phyloP scores from a whole-genome alignment of 2,797 vertebrate species.

The Anniella stebbinsi region DNA sequence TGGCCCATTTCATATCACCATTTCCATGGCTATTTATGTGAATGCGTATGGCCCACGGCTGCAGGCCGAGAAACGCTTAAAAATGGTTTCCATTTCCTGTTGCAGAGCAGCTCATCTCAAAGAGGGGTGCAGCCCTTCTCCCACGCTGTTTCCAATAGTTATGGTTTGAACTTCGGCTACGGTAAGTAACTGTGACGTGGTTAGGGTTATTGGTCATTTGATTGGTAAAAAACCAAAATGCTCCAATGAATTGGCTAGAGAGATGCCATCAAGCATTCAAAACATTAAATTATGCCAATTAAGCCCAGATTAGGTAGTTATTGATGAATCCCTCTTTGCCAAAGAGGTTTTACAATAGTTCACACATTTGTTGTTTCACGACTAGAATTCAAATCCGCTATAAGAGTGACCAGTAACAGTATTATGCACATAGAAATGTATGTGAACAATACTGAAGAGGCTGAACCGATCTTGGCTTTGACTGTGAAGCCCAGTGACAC shows the following conservation, averaged over 20 bases:
- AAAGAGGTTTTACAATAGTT: too few relatives aligned
- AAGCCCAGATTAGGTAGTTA: not conserved
- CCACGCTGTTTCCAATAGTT: not conserved
- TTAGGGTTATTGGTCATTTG: not conserved
- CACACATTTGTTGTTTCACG: not conserved
- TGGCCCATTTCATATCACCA: too few relatives aligned
- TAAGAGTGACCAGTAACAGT: not conserved
- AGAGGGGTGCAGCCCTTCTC: not conserved
- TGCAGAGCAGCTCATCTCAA: not conserved
- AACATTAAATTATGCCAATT: not conserved
- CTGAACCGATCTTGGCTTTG: not conserved
- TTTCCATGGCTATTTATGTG: too few relatives aligned
- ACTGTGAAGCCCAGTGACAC: not conserved
- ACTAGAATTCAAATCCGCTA: not conserved
- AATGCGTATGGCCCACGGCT: too few relatives aligned
- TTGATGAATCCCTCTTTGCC: not conserved
- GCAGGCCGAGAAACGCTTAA: not conserved
- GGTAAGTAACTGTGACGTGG: not conserved
- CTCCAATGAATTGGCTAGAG: not conserved
- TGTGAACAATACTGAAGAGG: too few relatives aligned
- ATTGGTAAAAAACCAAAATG: not conserved
- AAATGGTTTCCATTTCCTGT: not conserved
- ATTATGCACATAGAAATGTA: not conserved
- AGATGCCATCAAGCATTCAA: not conserved
- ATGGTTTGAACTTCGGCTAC: not conserved